Base-by-base conservation (phyloP, 1,140 invertebrate species). In the Mylabris phalerata region DNA sequence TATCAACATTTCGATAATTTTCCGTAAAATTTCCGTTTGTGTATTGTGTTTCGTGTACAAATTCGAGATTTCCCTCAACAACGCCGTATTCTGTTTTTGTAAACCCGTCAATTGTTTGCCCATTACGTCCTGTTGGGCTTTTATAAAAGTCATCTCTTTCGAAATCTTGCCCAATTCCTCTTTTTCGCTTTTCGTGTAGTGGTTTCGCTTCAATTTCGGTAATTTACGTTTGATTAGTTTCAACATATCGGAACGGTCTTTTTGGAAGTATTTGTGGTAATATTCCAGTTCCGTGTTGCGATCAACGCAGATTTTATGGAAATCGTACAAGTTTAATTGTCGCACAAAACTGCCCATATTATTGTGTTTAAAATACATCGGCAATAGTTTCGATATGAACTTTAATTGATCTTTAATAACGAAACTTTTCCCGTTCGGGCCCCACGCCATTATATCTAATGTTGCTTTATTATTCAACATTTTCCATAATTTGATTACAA, bases 301-400 rank as follows among this genome's bases (percentile, higher is more conserved):
- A 41, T 62, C 60, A 7, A 55, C 4, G 49, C 54, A 57, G 25
- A 58, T 50, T 60, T 67, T 67, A 48, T 64, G 63, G 41, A 67
- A 67, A 49, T 62, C 61, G 57, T 67, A 67, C 39, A 67, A 57
- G 49, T 67, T 65, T 39, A 67, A 54, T 48, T 67, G 66, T 40
- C 66, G 48, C 4, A 66, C 59, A 50, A 67, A 67, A 56, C 66
- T 67, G 10, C 61, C 47, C 44, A 67, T 43, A 41, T 67, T 65
- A 45, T 64, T 67, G 48, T 13, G 13, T 41, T 65, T 67, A 25
- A 67, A 67, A 56, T 66, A 67, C 27, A 58, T 57, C 4, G 66
- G 63, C 13, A 67, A 57, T 26, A 62, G 55, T 52, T 64, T 40
- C 9, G 57, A 54, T 9, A 64, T 60, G 49, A 67, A 66, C 9